These are phyloP conservation scores for Eira barbara DNA, from an alignment of 2,113 vertebrate genomes.

Conservation along the genomic window DNA sequence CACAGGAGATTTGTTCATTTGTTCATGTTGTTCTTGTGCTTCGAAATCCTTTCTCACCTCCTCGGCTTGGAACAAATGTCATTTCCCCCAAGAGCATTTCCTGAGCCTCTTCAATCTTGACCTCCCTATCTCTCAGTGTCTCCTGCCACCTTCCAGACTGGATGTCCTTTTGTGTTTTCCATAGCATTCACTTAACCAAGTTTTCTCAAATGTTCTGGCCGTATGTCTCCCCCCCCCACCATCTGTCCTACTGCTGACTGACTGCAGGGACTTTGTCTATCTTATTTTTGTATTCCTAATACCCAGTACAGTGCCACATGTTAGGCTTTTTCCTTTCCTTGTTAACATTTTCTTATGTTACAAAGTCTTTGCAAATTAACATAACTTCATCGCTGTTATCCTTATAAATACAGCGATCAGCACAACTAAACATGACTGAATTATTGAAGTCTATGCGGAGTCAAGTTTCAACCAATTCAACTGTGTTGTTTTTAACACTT, in stretches of 20 bases:
- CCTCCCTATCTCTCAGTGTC: not conserved
- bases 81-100: not conserved
- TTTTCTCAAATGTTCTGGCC: not conserved
- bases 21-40: not conserved
- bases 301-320: not conserved
- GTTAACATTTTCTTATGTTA: not conserved
- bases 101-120: not conserved
- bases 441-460: not conserved
- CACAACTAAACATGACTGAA: not conserved
- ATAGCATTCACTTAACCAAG: not conserved
- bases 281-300: not conserved
- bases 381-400: not conserved
- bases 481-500: not conserved
- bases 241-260: not conserved
- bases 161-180: not conserved
- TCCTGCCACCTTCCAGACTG: not conserved
- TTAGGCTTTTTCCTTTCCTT: not conserved
- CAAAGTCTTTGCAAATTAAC: not conserved
- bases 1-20: not conserved
- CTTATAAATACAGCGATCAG: not conserved
- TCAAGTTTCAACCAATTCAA: not conserved
- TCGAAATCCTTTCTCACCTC: not conserved
- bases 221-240: not conserved
- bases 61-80: not conserved
- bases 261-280: not conserved